Evolutionary conservation across 2,888 invertebrate species (phyloP).

Genomic region (Isotomurus palustris): DNA sequence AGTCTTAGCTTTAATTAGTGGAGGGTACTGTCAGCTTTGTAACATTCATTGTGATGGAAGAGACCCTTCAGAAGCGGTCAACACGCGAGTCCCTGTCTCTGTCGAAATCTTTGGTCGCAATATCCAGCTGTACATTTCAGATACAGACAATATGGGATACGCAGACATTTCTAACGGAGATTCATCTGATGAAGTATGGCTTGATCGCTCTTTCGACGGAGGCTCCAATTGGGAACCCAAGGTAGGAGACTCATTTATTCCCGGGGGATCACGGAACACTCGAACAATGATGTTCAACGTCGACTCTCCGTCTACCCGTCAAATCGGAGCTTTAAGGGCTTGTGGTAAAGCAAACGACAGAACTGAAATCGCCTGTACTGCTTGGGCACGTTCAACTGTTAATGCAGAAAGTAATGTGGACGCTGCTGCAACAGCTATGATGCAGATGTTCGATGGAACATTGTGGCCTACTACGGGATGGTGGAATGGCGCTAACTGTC

Average conservation of each 20-base stretch:
- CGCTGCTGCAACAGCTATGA: constrained; percentile 39
- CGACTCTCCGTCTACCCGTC: constrained; percentile 22
- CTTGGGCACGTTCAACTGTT: constrained; percentile 34
- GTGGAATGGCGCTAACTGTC: constrained; percentile 43
- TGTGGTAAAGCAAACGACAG: constrained; percentile 35
- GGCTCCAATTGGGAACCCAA: constrained; percentile 29
- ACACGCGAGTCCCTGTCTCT: constrained; percentile 20
- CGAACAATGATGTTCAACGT: constrained; percentile 36
- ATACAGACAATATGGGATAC: constrained; percentile 39
- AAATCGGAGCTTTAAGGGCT: constrained; percentile 37
- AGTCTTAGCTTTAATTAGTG: no score
- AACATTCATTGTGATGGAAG: constrained; percentile 42
- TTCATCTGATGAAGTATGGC: constrained; percentile 35
- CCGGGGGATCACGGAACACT: constrained; percentile 11
- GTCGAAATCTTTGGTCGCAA: constrained; percentile 25
- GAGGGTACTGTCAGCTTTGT: no score
- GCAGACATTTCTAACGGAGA: constrained; percentile 31
- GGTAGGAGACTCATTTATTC: constrained; percentile 29
- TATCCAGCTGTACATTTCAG: constrained; percentile 32
- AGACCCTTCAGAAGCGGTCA: constrained; percentile 16
- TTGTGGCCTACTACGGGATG: constrained; percentile 37
- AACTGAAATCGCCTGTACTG: constrained; percentile 32
- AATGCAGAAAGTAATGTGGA: constrained; percentile 28
- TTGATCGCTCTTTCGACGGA: constrained; percentile 39
- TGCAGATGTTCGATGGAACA: constrained; percentile 35